phyloP scores from a whole-genome alignment of 1,140 invertebrate genomes.

The Brachionus koreanus region DNA sequence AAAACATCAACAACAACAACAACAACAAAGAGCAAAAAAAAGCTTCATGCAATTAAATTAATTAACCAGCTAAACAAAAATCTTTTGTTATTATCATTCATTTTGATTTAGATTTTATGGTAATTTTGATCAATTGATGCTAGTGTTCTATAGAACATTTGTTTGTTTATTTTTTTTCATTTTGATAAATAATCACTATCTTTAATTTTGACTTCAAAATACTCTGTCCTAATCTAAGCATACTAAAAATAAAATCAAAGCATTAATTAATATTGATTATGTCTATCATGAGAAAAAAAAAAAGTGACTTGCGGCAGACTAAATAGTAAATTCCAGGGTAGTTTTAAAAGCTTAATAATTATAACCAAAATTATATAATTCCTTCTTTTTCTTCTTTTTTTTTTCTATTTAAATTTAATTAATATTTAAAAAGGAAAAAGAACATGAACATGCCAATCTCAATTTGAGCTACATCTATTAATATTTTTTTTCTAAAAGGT shows the following conservation, averaged over 20 bases:
- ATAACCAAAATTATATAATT: constrained; percentile 21
- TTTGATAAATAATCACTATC: neutral
- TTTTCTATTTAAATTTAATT: neutral
- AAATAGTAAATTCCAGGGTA: neutral
- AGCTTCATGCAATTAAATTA: neutral
- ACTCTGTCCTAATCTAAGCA: neutral
- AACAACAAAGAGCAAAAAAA: neutral
- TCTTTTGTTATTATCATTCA: neutral
- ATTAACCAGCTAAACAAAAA: neutral
- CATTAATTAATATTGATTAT: neutral
- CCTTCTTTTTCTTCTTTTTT: neutral
- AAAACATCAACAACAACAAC: neutral
- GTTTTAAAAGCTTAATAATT: neutral
- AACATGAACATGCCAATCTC: neutral
- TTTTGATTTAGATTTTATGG: neutral
- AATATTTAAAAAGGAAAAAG: neutral
- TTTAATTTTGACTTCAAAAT: neutral
- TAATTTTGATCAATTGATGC: neutral
- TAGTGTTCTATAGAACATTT: neutral
- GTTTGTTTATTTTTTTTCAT: neutral
- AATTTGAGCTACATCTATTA: neutral
- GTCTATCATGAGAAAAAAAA: neutral
- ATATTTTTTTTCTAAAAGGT: neutral
- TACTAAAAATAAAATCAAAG: neutral
- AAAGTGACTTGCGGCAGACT: neutral